Base-by-base conservation (phyloP, 2,797 vertebrate species). In the Notolabrus celidotus region DNA sequence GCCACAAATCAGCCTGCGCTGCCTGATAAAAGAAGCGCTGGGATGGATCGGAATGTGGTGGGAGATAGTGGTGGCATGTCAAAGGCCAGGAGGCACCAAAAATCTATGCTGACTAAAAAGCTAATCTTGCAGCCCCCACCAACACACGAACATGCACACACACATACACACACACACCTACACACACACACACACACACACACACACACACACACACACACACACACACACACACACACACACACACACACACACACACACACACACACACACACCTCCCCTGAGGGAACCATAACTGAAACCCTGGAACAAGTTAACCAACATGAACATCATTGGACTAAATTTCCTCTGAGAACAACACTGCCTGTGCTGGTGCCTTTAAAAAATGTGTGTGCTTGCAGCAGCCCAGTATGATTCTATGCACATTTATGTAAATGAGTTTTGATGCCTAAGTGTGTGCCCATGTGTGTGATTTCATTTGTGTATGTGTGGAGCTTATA, bases 1-100 rank as follows among this genome's bases (percentile, higher is more conserved):
- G 83, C 77, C 80, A 88, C 89, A 92, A 87, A 91, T 90, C 88
- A 87, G 78, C 70, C 65, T 14, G 66, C 11, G 17, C 62, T 0
- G 60, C 36, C 80, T 81, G 90, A 90, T 92, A 88, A 86, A 90
- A 83, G 84, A 72, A 71, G 74, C 67, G 25, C 75, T 79, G 84
- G 82, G 72, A 86, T 72, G 77, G 84, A 88, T 88, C 66, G 86
- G 89, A 90, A 92, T 92, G 90, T 33, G 39, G 79, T 43, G 79
- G 65, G 81, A 90, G 89, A 90, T 89, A 85, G 85, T 59, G 16
- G 58, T 56, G 87, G 41, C 78, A 54, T 84, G 90, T 89, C 87
- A 89, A 84, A 91, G 89, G 86, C 80, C 81, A 81, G n/a, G 2
- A 71, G 80, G 76, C 77, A 80, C 60, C 69, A 54, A 68, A 86